These are phyloP conservation scores for Sternotherus odoratus DNA, from an alignment of 2,797 vertebrate genomes.

Conservation along the genomic window DNA sequence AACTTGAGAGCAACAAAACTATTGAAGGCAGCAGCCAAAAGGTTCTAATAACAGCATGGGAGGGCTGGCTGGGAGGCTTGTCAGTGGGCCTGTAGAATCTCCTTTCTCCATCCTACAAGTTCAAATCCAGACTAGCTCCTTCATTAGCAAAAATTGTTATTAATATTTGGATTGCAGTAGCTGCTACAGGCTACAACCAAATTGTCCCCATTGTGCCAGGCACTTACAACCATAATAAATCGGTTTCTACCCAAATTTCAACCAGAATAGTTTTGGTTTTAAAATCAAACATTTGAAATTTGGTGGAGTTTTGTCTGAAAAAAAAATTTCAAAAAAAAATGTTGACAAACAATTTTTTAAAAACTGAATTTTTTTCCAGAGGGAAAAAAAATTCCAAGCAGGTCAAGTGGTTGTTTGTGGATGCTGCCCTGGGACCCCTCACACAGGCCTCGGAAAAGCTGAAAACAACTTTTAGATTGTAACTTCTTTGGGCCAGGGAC, in stretches of 20 bases:
- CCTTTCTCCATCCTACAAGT: background rate
- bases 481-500: slow-evolving; percentile 4
- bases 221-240: background rate
- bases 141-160: background rate
- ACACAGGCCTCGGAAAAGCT: background rate
- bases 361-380: background rate
- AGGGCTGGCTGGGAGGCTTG: background rate
- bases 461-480: background rate
- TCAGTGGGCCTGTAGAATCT: background rate
- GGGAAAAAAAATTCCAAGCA: background rate
- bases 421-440: background rate
- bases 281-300: background rate
- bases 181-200: background rate
- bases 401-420: background rate
- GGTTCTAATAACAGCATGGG: background rate
- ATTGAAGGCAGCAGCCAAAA: background rate
- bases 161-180: background rate
- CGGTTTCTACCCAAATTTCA: background rate
- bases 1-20: background rate
- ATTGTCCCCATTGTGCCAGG: background rate
- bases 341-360: background rate
- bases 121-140: background rate
- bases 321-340: background rate
- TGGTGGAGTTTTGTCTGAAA: background rate
- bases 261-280: background rate